Percentiles rank a stretch among this genome's conserved stretches.
Evolutionary conservation across 2,888 invertebrate genomes (phyloP).

Genomic region (Habroteleia sp.): DNA sequence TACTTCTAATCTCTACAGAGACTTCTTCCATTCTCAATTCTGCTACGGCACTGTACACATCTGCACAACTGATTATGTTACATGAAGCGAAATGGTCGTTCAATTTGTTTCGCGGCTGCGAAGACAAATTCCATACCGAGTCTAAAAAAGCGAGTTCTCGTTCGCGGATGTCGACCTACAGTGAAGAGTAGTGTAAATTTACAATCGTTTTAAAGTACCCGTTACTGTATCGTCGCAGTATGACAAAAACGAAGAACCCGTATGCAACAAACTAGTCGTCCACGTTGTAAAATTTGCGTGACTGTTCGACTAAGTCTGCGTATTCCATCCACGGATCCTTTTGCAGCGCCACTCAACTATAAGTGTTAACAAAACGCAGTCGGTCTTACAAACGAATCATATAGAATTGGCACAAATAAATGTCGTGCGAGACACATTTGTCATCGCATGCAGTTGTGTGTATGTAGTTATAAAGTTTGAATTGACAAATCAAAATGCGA

Average conservation of each 20-base stretch:
- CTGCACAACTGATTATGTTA: constrained; percentile 14
- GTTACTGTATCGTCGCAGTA: too few species aligned
- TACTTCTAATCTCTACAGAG: constrained; percentile 18
- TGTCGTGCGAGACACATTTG: constrained; percentile 16
- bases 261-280: too few species aligned
- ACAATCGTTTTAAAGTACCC: too few species aligned
- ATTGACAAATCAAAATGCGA: constrained; percentile 10
- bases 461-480: constrained; percentile 6
- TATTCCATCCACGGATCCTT: constrained; percentile 27
- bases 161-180: too few species aligned
- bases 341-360: constrained; percentile 19
- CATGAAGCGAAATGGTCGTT: constrained; percentile 25
- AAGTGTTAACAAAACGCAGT: constrained; percentile 4
- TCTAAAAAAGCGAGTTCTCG: too few species aligned
- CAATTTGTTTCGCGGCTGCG: neutral
- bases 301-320: too few species aligned
- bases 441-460: constrained; percentile 11
- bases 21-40: constrained; percentile 10
- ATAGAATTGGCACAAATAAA: constrained; percentile 41
- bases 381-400: constrained; percentile 7
- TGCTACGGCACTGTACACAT: constrained; percentile 29
- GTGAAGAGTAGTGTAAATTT: too few species aligned
- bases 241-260: too few species aligned
- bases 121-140: constrained; percentile 6
- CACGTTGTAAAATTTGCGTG: too few species aligned